Evolutionary conservation across 2,888 invertebrate genomes (phyloP).

Genomic region (Temnothorax rugatulus): DNA sequence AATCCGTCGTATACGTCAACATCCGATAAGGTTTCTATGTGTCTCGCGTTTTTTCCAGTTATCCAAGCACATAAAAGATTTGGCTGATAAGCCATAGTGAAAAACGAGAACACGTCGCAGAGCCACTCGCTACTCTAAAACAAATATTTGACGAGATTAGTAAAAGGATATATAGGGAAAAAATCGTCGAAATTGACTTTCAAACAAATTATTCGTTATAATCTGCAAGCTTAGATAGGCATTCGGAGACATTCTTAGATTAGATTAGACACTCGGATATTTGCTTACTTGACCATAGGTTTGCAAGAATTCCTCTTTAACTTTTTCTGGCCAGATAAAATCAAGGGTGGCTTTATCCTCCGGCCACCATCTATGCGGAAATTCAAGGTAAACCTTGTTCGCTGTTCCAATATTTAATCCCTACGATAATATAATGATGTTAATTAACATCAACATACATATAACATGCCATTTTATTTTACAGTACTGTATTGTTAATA

Average conservation of each 20-base stretch:
- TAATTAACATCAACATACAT: slow-evolving; percentile 2
- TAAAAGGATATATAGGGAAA: background rate
- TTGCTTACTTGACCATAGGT: slow-evolving; percentile 77
- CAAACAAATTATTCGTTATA: background rate
- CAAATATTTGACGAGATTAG: slow-evolving; percentile 10
- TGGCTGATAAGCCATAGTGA: slow-evolving; percentile 89
- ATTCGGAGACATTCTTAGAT: background rate
- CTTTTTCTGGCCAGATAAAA: slow-evolving; percentile 88
- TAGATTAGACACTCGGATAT: background rate
- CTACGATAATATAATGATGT: slow-evolving; percentile 77
- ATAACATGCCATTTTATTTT: background rate
- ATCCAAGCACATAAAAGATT: slow-evolving; percentile 91
- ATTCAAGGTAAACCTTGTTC: slow-evolving; percentile 91
- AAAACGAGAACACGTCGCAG: slow-evolving; percentile 90
- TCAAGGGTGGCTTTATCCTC: slow-evolving; percentile 86
- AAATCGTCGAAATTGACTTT: slow-evolving; percentile 5
- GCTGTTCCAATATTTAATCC: slow-evolving; percentile 90
- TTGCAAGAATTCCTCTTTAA: slow-evolving; percentile 86
- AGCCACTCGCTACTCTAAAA: slow-evolving; percentile 88
- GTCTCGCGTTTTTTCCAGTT: slow-evolving; percentile 88
- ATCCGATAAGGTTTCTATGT: slow-evolving; percentile 89
- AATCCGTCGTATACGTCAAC: slow-evolving; percentile 87
- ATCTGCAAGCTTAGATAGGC: background rate
- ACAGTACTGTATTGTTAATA: slow-evolving; percentile 3
- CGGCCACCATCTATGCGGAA: slow-evolving; percentile 90